Evolutionary conservation across 2,888 invertebrate genomes (phyloP), one percentile per base, ranked within the genome.

Genomic region (Nowickia ferox): DNA sequence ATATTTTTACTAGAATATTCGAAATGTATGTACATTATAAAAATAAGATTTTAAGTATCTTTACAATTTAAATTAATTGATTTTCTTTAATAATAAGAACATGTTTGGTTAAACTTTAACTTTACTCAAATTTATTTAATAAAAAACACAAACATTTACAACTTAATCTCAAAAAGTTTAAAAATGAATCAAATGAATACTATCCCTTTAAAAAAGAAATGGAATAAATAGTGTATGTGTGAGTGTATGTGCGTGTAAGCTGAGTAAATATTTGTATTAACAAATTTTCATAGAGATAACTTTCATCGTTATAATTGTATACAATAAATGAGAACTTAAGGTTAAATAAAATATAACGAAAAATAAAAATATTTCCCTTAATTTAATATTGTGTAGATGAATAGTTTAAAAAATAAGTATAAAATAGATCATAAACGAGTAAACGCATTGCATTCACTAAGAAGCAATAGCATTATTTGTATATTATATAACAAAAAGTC

Each of bases 401-500:
- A 79, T 61, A 79, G 63, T 53, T 68, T 75, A 71, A 53, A 51
- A 19, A 77, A 57, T 51, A 72, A 61, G 66, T 46, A 51, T 48
- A 66, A 57, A 57, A 61, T 11, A 69, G 55, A 85, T 61, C 81
- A 81, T 82, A 83, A 77, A 61, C 61, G 72, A 78, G 82, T 86
- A 59, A 78, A 75, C 82, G 82, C 78, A 69, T 75, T 85, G 85
- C 78, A 86, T 86, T 83, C 71, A 76, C 72, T 79, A 76, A 83
- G 75, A 85, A 79, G 51, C 77, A 55, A 84, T 85, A 87, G 86
- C 87, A 87, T 87, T 87, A 88, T 87, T 87, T 88, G 88, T 88
- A 88, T 84, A 88, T 87, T 88, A 84, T 87, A 86, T 83, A 86
- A 81, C 53, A 75, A 72, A 78, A 55, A 85, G 48, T 80, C 80